Conservation (phyloP, 2,888 invertebrate genomes). For the Acronicta alni region DNA sequence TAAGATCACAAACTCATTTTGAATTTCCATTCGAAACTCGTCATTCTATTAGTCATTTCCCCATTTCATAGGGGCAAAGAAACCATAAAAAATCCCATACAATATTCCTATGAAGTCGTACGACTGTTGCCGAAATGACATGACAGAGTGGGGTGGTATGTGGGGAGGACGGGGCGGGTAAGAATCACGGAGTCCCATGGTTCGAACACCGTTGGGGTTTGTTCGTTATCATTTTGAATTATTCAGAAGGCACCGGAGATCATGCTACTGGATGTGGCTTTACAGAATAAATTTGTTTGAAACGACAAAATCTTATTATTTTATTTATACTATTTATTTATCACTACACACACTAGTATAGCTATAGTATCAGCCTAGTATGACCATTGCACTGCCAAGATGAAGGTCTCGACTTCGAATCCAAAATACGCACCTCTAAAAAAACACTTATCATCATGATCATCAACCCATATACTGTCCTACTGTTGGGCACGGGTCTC, state of each 20-base stretch:
- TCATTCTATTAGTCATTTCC: slow-evolving; percentile 60
- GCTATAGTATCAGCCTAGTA: too few relatives aligned
- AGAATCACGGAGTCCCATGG: slow-evolving; percentile 49
- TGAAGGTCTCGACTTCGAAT: too few relatives aligned
- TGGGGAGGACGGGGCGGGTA: slow-evolving; percentile 4
- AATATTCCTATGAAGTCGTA: slow-evolving; percentile 65
- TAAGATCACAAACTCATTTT: slow-evolving; percentile 56
- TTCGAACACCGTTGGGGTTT: slow-evolving; percentile 39
- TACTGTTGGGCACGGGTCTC: too few relatives aligned
- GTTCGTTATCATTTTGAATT: slow-evolving; percentile 66
- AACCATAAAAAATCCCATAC: slow-evolving; percentile 62
- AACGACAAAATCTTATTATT: neutral
- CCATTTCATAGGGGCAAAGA: slow-evolving; percentile 55
- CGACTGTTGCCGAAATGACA: slow-evolving; percentile 60
- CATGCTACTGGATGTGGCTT: slow-evolving; percentile 25
- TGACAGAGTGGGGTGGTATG: slow-evolving; percentile 25
- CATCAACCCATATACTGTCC: too few relatives aligned
- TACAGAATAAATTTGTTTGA: neutral
- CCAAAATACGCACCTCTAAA: too few relatives aligned
- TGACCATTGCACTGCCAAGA: too few relatives aligned
- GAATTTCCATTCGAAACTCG: slow-evolving; percentile 49
- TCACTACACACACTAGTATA: too few relatives aligned
- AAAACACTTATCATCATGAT: too few relatives aligned
- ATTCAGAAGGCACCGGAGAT: slow-evolving; percentile 57
- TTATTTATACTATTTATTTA: too few relatives aligned